Evolutionary conservation across 2,797 vertebrate species (phyloP).

Genomic region (Rallus crepitans): DNA sequence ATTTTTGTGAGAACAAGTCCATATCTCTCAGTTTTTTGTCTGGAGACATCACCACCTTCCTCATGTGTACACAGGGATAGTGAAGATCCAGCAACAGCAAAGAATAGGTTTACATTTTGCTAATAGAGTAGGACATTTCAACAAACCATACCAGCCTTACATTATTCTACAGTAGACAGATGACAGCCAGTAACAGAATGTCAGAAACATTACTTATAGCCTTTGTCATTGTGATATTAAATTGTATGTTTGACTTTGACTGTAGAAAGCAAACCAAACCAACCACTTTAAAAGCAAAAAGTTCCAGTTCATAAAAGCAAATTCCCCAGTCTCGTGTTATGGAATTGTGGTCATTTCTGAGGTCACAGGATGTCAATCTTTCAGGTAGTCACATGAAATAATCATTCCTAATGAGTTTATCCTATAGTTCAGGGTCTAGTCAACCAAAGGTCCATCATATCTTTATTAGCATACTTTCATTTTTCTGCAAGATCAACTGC

Average conservation of each 20-base stretch:
- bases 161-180: background rate
- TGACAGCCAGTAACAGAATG: background rate
- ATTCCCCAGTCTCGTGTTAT: background rate
- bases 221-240: background rate
- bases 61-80: background rate
- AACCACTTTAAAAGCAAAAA: background rate
- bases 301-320: background rate
- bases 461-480: background rate
- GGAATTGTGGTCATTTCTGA: background rate
- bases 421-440: background rate
- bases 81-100: background rate
- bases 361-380: background rate
- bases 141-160: background rate
- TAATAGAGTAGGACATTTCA: background rate
- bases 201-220: background rate
- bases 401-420: background rate
- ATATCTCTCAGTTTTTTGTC: background rate
- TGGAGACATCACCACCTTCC: background rate
- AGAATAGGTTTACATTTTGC: background rate
- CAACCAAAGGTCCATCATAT: background rate
- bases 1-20: background rate
- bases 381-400: background rate
- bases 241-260: background rate
- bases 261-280: background rate
- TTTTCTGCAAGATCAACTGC: background rate